These are phyloP conservation scores for Marmota monax DNA, from an alignment of 2,113 vertebrate genomes.

Conservation along the genomic window DNA sequence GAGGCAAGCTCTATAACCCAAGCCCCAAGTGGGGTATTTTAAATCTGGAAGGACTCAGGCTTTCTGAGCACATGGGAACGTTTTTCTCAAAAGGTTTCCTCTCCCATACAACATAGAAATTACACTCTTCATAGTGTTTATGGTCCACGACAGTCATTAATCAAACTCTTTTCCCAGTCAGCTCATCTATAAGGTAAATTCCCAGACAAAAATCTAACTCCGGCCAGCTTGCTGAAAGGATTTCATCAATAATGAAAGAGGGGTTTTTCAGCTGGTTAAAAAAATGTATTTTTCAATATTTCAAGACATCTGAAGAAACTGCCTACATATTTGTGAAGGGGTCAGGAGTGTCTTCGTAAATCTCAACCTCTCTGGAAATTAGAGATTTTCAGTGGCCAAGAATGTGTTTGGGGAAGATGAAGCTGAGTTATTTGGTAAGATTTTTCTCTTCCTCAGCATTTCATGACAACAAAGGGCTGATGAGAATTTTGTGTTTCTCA, in stretches of 20 bases:
- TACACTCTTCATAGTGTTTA: background rate
- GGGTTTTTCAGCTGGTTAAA: slow-evolving; percentile 57
- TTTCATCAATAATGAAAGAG: slow-evolving; percentile 40
- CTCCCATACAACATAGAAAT: background rate
- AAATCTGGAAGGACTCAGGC: background rate
- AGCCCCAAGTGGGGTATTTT: background rate
- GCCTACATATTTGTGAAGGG: background rate
- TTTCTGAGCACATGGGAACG: background rate
- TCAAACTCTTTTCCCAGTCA: slow-evolving; percentile 27
- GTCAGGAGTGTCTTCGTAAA: background rate
- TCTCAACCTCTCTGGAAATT: background rate
- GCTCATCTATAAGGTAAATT: slow-evolving; percentile 66
- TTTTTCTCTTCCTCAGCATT: background rate
- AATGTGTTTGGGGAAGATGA: background rate
- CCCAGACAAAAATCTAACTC: slow-evolving; percentile 51
- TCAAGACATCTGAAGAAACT: background rate
- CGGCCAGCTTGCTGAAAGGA: slow-evolving; percentile 20
- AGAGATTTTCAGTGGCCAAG: background rate
- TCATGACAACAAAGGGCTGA: background rate
- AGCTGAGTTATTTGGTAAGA: background rate
- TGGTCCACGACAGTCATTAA: background rate
- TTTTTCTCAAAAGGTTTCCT: slow-evolving; percentile 4
- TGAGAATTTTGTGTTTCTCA: background rate
- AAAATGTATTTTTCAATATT: background rate
- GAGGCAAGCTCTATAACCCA: no score